Evolutionary conservation across 1,140 invertebrate genomes (phyloP), one percentile per base, ranked within the genome.

Genomic region (Calliopsis andreniformis): DNA sequence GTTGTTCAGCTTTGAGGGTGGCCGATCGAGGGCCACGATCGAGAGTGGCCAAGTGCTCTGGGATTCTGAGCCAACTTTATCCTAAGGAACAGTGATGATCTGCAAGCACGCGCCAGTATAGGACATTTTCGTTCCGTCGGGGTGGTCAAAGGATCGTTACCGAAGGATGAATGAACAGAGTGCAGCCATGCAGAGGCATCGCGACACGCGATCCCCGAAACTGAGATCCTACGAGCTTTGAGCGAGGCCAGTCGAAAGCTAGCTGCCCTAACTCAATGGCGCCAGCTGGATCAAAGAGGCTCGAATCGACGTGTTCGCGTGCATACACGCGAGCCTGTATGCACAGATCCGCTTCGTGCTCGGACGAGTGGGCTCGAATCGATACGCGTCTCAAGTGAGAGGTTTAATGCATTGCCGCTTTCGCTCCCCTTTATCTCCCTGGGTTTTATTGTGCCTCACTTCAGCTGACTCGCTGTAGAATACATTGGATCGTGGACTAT

Each of bases 241-340:
- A 80, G 61, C 66, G 35, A 49, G 39, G 32, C 28, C 51, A 58
- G 67, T 77, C 66, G 78, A 82, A 80, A 80, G 72, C 78, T 61
- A 71, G 80, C 53, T 39, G 47, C 25, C 62, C 49, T 80, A 59
- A 68, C 61, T 79, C 76, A 76, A 79, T 81, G 64, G 64, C 72
- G 25, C 63, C 66, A 45, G 20, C 64, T 80, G 80, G 71, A 82
- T 82, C 78, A 82, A 82, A 82, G 72, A 76, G 77, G 58, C 45
- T 76, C 78, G 59, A 76, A 76, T 75, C 63, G 49, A 56, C 70
- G 68, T 76, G 80, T 80, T 80, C 76, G 55, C 66, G 51, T 71
- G 63, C 47, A 80, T 79, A 79, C 43, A 39, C 20, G 10, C 35
- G 45, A 53, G 78, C 47, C 49, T 10, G 39, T 59, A 63, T 53